Evolutionary conservation across 2,113 vertebrate genomes (phyloP), one percentile per base, ranked within the genome.

Genomic region (Xenus cinereus): DNA sequence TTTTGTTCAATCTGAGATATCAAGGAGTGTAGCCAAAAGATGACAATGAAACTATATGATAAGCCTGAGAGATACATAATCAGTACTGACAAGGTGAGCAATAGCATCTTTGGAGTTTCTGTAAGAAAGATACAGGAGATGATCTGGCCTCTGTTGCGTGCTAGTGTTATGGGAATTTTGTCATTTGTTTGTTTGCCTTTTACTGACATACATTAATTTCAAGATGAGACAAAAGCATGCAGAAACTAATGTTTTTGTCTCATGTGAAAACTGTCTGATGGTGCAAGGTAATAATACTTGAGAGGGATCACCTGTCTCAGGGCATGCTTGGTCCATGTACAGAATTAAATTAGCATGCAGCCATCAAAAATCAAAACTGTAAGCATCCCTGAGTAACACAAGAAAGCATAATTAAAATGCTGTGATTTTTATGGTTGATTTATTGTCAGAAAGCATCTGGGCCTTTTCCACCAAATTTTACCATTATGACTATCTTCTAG

Each of bases 381-480:
- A 79, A 93, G 27, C 54, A 62, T 62, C 60, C 7, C 14, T 74
- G 43, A 84, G 32, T 33, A 81, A 53, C 79, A 71, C 19, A 89
- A 48, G 35, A 80, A 57, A 86, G 5, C 24, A 24, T 77, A 76
- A 86, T 80, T 86, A 66, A 76, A 94, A 68, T 66, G 16, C 26
- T 88, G 23, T 62, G 50, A 28, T 80, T 89, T 89, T 89, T 87
- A 14, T 91, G 46, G 69, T 77, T 87, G 41, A 84, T 92, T 62
- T 67, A 41, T 91, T 84, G n/a, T 84, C 56, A 81, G 77, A 87
- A 90, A 66, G 39, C 77, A 50, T 93, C 73, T 93, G 77, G 32
- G 22, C 37, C 66, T 91, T 90, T 91, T 81, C 37, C 12, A 81
- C 81, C 73, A 54, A 74, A 62, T 97, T 89, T 96, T 94, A 59